Base-by-base conservation (phyloP, 2,797 vertebrate species). In the Gadopsis marmoratus region DNA sequence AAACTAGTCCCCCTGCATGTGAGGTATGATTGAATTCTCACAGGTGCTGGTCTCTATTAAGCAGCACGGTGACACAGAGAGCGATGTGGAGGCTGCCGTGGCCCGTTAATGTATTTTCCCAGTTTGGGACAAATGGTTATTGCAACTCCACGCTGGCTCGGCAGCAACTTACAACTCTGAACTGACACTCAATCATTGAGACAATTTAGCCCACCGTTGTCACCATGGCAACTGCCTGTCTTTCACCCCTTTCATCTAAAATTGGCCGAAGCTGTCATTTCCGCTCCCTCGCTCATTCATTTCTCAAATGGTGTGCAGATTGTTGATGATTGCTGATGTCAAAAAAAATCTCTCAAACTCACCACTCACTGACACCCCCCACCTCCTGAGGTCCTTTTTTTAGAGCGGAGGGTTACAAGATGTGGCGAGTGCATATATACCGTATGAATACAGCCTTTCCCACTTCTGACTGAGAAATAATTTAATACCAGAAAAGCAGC, bases 401-500 rank as follows among this genome's bases (percentile, higher is more conserved):
- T 85, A 86, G 76, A 86, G 72, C 62, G 45, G 51, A 43, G 84
- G 79, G 78, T 79, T 88, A 87, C 59, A 76, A 87, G 86, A 81
- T 51, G 69, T 53, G 59, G 82, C 79, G 65, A 82, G 87, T 84
- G 88, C 86, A 83, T 75, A 88, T 90, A 90, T 82, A 92, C 84
- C 70, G 21, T 75, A 88, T 89, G 85, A 92, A 92, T 94, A 94
- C 93, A 93, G 92, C 93, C 88, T 94, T 94, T 95, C 93, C 92
- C 92, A 93, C 95, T 94, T 93, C 90, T 89, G 91, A 89, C 90
- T 92, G 76, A 92, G 93, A 95, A 95, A 95, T 96, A 89, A 95
- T 95, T 95, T 91, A 95, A 93, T 85, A 94, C 61, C 86, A 93
- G 91, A 93, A 95, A 94, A 94, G 93, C 93, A 93, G 92, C 84